These are phyloP conservation scores for Lithosia quadra DNA, from an alignment of 2,888 invertebrate species.

Conservation along the genomic window DNA sequence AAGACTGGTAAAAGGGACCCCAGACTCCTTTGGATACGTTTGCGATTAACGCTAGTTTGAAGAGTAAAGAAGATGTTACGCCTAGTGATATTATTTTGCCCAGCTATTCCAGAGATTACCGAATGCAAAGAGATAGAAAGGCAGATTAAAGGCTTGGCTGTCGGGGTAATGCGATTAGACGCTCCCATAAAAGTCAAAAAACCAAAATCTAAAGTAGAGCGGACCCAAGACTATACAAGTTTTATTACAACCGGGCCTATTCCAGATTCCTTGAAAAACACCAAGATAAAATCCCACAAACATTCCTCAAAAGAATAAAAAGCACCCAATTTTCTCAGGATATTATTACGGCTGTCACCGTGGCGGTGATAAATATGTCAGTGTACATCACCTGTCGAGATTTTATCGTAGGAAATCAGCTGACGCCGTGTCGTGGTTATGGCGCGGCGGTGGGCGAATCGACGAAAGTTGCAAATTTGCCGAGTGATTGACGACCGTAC, in stretches of 20 bases:
- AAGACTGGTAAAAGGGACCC: too few species aligned
- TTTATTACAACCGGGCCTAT: neutral
- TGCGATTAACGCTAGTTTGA: too few species aligned
- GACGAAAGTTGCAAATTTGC: conserved; percentile 49
- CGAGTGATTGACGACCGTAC: conserved; percentile 59
- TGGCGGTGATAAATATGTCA: conserved; percentile 9
- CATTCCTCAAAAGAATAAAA: neutral
- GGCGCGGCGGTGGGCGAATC: conserved; percentile 21
- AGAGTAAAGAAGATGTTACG: too few species aligned
- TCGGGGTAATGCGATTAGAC: too few species aligned
- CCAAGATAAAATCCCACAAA: neutral
- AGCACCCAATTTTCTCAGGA: neutral
- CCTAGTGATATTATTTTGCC: too few species aligned
- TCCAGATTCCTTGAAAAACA: too few species aligned
- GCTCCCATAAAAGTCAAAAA: neutral
- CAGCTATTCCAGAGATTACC: too few species aligned
- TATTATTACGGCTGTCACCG: neutral
- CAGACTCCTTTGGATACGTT: too few species aligned
- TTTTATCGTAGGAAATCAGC: conserved; percentile 18
- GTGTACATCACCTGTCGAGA: conserved; percentile 7
- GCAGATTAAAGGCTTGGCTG: neutral
- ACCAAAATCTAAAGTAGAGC: neutral
- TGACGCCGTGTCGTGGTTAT: conserved; percentile 10
- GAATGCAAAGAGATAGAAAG: too few species aligned
- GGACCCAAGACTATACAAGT: too few species aligned